A percentile compares a stretch with the other conserved stretches of the same genome.
phyloP scores from a whole-genome alignment of 2,888 invertebrate genomes.

The Cybosia mesomella region DNA sequence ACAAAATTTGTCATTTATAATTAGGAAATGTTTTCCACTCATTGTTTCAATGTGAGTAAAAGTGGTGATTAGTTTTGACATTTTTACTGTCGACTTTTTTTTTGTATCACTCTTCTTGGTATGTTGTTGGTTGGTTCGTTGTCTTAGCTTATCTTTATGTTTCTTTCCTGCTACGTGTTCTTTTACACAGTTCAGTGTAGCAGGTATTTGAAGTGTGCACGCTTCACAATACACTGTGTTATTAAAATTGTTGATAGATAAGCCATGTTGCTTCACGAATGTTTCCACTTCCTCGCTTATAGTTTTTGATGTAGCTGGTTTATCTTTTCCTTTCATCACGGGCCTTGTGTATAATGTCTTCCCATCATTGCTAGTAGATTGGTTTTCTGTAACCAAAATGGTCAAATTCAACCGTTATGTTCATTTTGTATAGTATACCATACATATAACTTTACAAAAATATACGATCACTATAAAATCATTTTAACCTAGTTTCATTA shows the following conservation, averaged over 20 bases:
- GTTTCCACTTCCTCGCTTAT: neutral
- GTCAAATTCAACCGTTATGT: neutral
- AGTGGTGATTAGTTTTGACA: neutral
- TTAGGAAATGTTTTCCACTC: neutral
- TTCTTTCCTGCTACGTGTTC: conserved; percentile 9
- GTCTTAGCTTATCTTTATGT: conserved; percentile 3
- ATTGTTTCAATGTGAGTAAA: neutral
- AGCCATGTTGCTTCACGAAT: conserved; percentile 4
- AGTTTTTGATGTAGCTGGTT: neutral
- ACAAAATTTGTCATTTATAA: conserved; percentile 5
- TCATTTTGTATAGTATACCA: too few relatives aligned
- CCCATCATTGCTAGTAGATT: neutral
- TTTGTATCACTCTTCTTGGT: neutral
- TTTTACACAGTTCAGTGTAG: neutral
- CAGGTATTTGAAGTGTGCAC: neutral
- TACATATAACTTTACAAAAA: neutral
- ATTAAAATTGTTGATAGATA: neutral
- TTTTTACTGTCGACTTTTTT: neutral
- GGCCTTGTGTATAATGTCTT: conserved; percentile 1
- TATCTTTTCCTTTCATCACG: neutral
- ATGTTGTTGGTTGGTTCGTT: neutral
- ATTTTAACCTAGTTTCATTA: too few relatives aligned
- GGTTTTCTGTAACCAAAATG: neutral
- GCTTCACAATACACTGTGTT: neutral
- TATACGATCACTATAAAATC: too few relatives aligned